Percentiles rank a stretch among this genome's conserved stretches.
phyloP scores from a whole-genome alignment of 2,888 invertebrate genomes.

The Arrhopalites spinosus region DNA sequence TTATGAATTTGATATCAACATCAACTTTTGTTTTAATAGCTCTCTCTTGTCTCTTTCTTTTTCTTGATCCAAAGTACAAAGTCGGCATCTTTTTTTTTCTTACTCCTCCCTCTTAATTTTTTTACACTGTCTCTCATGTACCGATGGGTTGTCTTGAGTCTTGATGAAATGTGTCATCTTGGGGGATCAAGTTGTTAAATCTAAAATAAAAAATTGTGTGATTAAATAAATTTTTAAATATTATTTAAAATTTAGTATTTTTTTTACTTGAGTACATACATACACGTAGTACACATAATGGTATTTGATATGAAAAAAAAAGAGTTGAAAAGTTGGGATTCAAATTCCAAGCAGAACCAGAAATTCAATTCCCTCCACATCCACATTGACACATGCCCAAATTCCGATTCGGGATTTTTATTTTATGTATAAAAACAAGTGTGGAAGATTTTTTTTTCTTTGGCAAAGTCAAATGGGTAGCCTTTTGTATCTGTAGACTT shows the following conservation, averaged over 20 bases:
- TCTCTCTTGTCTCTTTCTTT: neutral
- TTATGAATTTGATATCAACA: conserved; percentile 39
- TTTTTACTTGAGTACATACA: too few species aligned
- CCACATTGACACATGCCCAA: neutral
- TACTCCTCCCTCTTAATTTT: too few species aligned
- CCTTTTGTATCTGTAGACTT: neutral
- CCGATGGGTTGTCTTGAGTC: neutral
- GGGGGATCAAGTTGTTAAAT: too few species aligned
- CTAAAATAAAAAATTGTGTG: too few species aligned
- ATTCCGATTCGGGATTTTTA: neutral
- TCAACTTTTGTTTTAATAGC: conserved; percentile 37
- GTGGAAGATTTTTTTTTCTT: neutral
- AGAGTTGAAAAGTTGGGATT: neutral
- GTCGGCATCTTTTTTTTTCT: conserved; percentile 21
- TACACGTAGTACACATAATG: too few species aligned
- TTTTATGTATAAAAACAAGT: conserved; percentile 5
- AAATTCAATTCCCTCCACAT: conserved; percentile 5
- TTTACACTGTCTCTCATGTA: too few species aligned
- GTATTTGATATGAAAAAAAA: neutral
- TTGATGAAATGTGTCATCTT: too few species aligned
- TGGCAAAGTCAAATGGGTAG: neutral
- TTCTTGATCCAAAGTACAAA: conserved; percentile 8
- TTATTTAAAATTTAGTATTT: neutral
- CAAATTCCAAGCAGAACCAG: conserved; percentile 9
- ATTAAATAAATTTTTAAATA: too few species aligned